phyloP scores from a whole-genome alignment of 1,140 invertebrate genomes.

The Drosophila lini region DNA sequence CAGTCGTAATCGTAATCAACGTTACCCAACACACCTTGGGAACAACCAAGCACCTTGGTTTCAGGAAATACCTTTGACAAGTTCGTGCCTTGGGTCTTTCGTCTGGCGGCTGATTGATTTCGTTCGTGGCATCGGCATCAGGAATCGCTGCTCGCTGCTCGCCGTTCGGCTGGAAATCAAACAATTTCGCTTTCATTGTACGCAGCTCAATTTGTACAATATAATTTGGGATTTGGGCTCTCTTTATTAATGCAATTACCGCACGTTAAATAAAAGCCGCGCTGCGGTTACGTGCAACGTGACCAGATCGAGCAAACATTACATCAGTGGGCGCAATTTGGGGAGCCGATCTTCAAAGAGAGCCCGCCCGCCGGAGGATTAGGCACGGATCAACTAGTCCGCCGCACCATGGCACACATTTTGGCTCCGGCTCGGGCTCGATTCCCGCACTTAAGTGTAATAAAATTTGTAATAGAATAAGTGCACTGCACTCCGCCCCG shows the following conservation, averaged over 20 bases:
- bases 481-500: conserved; percentile 42
- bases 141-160: conserved; percentile 27
- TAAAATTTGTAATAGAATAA: conserved; percentile 82
- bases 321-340: conserved; percentile 68
- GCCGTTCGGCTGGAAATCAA: conserved; percentile 58
- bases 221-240: conserved; percentile 79
- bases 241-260: conserved; percentile 81
- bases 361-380: conserved; percentile 65
- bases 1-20: neutral
- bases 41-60: neutral
- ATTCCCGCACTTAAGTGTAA: conserved; percentile 78
- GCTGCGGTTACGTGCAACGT: conserved; percentile 79
- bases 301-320: conserved; percentile 80
- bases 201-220: conserved; percentile 81
- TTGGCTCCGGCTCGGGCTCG: conserved; percentile 37
- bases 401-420: conserved; percentile 73
- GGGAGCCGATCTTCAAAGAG: conserved; percentile 64
- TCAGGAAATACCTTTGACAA: conserved; percentile 49
- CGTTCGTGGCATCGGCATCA: conserved; percentile 21
- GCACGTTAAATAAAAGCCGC: conserved; percentile 79
- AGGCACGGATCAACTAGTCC: conserved; percentile 61
- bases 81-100: conserved; percentile 46
- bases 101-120: conserved; percentile 45
- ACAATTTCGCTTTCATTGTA: conserved; percentile 82
- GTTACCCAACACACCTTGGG: neutral